A percentile compares a stretch with the other conserved stretches of the same genome.
Evolutionary conservation across 2,888 invertebrate species (phyloP).

Genomic region (Charanyca ferruginea): DNA sequence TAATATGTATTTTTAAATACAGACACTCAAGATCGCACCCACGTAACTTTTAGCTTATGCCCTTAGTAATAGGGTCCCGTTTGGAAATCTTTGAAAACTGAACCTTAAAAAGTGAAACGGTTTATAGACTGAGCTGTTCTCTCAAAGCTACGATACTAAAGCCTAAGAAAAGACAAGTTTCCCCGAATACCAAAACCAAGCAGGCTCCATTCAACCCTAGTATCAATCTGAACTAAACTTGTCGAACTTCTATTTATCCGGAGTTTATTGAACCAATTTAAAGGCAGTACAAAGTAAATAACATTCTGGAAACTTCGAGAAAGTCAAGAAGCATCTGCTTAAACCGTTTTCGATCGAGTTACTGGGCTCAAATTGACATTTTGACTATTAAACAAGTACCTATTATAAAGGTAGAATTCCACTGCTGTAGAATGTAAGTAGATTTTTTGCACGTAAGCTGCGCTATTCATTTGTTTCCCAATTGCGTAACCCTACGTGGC

Average conservation of each 20-base stretch:
- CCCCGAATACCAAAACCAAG: conserved; percentile 3
- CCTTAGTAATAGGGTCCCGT: too few relatives aligned
- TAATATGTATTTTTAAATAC: too few relatives aligned
- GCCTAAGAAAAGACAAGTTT: neutral
- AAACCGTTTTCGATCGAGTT: conserved; percentile 39
- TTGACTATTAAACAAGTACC: conserved; percentile 31
- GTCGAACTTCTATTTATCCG: conserved; percentile 33
- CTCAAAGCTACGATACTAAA: neutral
- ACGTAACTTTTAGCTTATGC: too few relatives aligned
- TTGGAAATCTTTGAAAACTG: neutral
- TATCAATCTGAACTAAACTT: conserved; percentile 32
- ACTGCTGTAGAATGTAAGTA: too few relatives aligned
- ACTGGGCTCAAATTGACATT: conserved; percentile 53
- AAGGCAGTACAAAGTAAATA: conserved; percentile 39
- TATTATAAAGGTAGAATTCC: too few relatives aligned
- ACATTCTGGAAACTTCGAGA: conserved; percentile 30
- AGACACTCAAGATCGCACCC: too few relatives aligned
- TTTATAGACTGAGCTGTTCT: neutral
- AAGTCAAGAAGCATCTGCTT: conserved; percentile 45
- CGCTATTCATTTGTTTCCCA: too few relatives aligned
- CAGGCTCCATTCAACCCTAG: neutral
- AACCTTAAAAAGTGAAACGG: neutral
- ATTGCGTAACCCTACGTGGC: too few relatives aligned
- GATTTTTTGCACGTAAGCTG: too few relatives aligned
- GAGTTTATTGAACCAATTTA: conserved; percentile 31